Percentiles rank a stretch among this genome's conserved stretches.
phyloP scores from a whole-genome alignment of 35 echinoderm and acorn worm species.

The Anneissia japonica region DNA sequence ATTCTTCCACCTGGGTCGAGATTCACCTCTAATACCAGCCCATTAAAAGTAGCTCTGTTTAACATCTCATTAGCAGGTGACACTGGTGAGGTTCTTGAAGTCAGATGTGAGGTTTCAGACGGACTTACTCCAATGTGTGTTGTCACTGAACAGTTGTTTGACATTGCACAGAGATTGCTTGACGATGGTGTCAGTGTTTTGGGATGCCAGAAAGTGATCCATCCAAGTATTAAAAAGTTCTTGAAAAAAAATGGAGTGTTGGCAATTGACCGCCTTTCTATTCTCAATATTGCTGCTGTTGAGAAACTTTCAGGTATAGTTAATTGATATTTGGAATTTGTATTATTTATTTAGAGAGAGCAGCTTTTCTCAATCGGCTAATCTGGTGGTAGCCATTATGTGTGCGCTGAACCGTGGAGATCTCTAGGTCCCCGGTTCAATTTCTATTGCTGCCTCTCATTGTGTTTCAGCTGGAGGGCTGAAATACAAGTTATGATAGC shows the following conservation, averaged over 20 bases:
- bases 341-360: no score
- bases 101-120: slow-evolving; percentile 2
- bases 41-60: slow-evolving; percentile 57
- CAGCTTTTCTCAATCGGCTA: no score
- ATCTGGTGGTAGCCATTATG: no score
- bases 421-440: no score
- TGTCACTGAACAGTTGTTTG: slow-evolving; percentile 19
- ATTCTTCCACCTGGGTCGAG: background rate
- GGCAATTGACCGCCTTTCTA: slow-evolving; percentile 60
- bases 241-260: slow-evolving; percentile 38
- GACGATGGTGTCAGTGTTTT: slow-evolving; percentile 40
- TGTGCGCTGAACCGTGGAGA: no score
- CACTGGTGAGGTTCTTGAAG: slow-evolving; percentile 37
- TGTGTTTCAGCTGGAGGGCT: no score
- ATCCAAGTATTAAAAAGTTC: slow-evolving; percentile 56
- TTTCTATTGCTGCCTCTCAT: no score
- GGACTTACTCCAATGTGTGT: slow-evolving; percentile 15
- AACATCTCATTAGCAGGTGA: slow-evolving; percentile 68
- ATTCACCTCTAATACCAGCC: background rate
- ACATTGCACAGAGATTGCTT: slow-evolving; percentile 22
- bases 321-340: no score
- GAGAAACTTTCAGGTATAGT: slow-evolving; percentile 79
- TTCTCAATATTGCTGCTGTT: slow-evolving; percentile 71
- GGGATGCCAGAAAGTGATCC: slow-evolving; percentile 91
- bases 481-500: no score